Conservation (phyloP, 2,113 vertebrate genomes). For the Antechinus flavipes region DNA sequence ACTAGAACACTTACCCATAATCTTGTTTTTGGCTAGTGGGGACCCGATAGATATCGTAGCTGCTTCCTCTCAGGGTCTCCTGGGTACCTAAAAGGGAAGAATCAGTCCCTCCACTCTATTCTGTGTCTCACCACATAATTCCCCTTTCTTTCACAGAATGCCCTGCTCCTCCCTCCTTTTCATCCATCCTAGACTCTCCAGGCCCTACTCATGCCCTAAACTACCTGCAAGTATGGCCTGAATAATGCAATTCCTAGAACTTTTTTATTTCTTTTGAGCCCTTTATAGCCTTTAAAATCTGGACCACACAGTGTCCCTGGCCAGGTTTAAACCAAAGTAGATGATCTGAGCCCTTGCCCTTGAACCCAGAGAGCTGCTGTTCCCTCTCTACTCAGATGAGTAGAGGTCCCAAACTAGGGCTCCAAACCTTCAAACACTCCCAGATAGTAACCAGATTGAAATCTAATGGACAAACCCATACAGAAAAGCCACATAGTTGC, state of each 20-base stretch:
- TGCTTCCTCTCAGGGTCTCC: neutral
- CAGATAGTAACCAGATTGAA: no score
- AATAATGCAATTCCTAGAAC: neutral
- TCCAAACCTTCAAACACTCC: neutral
- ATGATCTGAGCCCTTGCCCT: neutral
- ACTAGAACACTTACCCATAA: constrained; percentile 50
- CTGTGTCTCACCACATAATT: neutral
- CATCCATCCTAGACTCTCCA: neutral
- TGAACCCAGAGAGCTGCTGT: neutral
- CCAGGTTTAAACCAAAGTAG: neutral
- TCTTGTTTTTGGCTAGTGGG: neutral
- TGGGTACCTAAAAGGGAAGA: constrained; percentile 69
- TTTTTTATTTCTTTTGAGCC: neutral
- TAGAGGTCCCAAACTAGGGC: neutral
- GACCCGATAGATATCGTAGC: neutral
- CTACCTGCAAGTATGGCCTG: neutral
- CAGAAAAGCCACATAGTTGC: neutral
- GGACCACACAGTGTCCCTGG: neutral
- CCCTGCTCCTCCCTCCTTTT: neutral
- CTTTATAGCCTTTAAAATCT: neutral
- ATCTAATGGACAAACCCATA: neutral
- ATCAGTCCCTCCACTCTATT: neutral
- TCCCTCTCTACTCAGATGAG: neutral
- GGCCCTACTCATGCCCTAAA: neutral
- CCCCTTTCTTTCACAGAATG: neutral